These are phyloP conservation scores for Lepus townsendii DNA, from an alignment of 2,797 vertebrate genomes.

Conservation along the genomic window DNA sequence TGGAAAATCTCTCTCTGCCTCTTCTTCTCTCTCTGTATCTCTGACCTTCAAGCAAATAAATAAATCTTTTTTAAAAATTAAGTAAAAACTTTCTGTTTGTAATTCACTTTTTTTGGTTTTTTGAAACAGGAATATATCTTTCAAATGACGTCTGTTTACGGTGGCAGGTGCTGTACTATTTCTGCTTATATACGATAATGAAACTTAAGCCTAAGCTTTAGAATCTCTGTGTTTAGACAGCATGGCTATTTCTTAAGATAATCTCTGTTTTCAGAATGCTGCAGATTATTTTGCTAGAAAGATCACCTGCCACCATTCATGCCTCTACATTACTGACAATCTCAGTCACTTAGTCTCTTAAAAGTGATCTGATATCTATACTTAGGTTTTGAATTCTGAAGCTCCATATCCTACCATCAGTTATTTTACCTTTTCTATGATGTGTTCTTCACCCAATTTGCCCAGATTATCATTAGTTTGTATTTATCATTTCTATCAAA, in stretches of 20 bases:
- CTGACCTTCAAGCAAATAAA: no score
- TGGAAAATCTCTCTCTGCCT: no score
- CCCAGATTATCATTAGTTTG: not conserved
- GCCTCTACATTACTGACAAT: not conserved
- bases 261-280: not conserved
- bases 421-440: not conserved
- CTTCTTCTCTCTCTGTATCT: no score
- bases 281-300: not conserved
- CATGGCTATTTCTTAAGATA: not conserved
- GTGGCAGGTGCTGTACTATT: not conserved
- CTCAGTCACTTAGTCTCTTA: not conserved
- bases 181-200: not conserved
- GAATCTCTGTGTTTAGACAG: not conserved
- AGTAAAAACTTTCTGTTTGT: no score
- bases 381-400: not conserved
- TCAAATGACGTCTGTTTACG: not conserved
- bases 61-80: no score
- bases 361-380: not conserved
- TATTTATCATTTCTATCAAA: not conserved
- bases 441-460: not conserved
- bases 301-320: not conserved
- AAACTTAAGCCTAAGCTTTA: conserved; percentile 19
- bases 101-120: not conserved
- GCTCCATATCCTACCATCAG: not conserved
- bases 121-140: conserved; percentile 7